phyloP scores from a whole-genome alignment of 2,888 invertebrate genomes.

The Bombylius major region DNA sequence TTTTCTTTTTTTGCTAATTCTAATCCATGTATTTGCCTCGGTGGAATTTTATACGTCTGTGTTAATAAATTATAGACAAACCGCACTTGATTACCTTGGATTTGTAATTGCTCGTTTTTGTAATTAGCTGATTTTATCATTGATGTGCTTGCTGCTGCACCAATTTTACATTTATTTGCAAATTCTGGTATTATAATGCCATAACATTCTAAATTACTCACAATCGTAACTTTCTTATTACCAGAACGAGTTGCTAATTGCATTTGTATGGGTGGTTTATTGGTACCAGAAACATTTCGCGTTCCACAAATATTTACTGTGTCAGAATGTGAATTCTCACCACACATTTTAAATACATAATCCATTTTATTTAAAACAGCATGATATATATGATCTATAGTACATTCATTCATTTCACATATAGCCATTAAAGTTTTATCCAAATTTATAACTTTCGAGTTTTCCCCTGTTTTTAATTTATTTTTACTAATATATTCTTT shows the following conservation, averaged over 20 bases:
- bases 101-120: conserved; percentile 60
- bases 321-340: no score
- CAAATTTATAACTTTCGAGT: conserved; percentile 23
- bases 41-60: conserved; percentile 35
- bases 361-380: conserved; percentile 53
- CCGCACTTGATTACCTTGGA: conserved; percentile 81
- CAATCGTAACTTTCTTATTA: conserved; percentile 84
- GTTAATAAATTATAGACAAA: conserved; percentile 33
- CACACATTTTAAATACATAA: conserved; percentile 32
- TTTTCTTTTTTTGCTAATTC: conserved; percentile 32
- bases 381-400: conserved; percentile 60
- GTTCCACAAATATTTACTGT: no score
- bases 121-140: conserved; percentile 62
- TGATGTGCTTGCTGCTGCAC: conserved; percentile 77
- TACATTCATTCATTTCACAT: conserved; percentile 23
- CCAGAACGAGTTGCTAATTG: conserved; percentile 64
- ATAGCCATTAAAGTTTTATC: conserved; percentile 27
- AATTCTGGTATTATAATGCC: conserved; percentile 71
- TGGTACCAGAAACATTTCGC: conserved; percentile 41
- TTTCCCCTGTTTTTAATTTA: conserved; percentile 38
- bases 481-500: conserved; percentile 59
- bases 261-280: conserved; percentile 66
- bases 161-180: conserved; percentile 68
- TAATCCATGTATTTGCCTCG: conserved; percentile 32
- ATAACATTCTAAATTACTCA: conserved; percentile 78